Evolutionary conservation across 2,888 invertebrate species (phyloP).

Genomic region (Cataglyphis livida): DNA sequence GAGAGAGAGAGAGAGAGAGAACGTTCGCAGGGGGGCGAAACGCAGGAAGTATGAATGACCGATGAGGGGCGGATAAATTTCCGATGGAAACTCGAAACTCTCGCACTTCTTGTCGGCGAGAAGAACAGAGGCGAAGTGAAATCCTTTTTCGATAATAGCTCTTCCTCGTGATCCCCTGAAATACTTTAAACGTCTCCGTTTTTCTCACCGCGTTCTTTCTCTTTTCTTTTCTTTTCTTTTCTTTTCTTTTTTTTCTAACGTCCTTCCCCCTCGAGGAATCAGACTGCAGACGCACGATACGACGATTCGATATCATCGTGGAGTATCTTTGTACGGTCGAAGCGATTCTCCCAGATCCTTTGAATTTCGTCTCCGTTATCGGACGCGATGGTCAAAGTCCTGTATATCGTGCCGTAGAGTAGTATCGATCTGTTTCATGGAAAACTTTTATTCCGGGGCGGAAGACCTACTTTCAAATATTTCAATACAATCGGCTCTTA

Average conservation of each 20-base stretch:
- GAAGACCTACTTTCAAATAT: conserved; percentile 33
- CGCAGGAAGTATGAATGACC: conserved; percentile 55
- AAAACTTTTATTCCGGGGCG: conserved; percentile 59
- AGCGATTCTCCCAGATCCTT: conserved; percentile 63
- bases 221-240: background rate
- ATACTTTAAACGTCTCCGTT: conserved; percentile 63
- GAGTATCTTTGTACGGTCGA: conserved; percentile 63
- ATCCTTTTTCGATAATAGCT: conserved; percentile 72
- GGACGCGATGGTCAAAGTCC: conserved; percentile 57
- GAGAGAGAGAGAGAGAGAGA: too few relatives aligned
- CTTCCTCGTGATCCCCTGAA: conserved; percentile 63
- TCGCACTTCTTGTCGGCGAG: conserved; percentile 53
- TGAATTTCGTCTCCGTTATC: conserved; percentile 61
- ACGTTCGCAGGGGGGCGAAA: background rate
- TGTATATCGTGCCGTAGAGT: conserved; percentile 30
- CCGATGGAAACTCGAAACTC: conserved; percentile 59
- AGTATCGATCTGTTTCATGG: conserved; percentile 53
- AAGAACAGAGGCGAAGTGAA: conserved; percentile 47
- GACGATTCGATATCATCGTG: conserved; percentile 67
- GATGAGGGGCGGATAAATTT: conserved; percentile 50
- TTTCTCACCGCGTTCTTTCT: background rate
- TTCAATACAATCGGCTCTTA: conserved; percentile 37
- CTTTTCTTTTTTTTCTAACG: conserved; percentile 28
- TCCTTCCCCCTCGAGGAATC: conserved; percentile 41
- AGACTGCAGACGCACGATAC: conserved; percentile 57